Base-by-base conservation (phyloP, 2,888 invertebrate species). In the Cantharis lateralis region DNA sequence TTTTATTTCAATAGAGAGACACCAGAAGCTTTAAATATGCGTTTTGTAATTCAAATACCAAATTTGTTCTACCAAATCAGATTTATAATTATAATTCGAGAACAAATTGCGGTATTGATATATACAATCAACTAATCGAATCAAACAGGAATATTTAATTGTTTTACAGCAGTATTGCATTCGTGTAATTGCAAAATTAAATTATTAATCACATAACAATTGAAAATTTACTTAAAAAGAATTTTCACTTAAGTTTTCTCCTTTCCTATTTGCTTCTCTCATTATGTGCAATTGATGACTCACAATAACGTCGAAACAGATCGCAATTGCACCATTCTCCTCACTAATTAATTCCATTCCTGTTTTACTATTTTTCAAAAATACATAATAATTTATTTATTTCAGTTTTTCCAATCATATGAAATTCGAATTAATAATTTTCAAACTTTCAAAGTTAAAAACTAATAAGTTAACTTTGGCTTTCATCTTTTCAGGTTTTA, bases 31-130 rank as follows among this genome's bases (percentile, higher is more conserved):
- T 28, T 32, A 16, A 66, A 66, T 16, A 48, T 48, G 48, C 24
- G 16, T 20, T 66, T 66, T 66, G 64, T 24, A 66, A 66, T 66
- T 66, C 24, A 66, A 66, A 66, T 66, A 66, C 24, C 24, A 24
- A 18, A 66, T 66, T 66, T 20, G 64, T 66, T 66, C 64, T 66
- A 66, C 18, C 20, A 66, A 66, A 66, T 66, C 64, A 66, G 64
- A 66, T 66, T 66, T 66, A 24, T 66, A 66, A 66, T 18, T 48
- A 48, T 63, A 63, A 20, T 66, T 20, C 64, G 16, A 66, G 64
- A 18, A 24, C 48, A 48, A 48, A 48, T 48, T 48, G 64, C 64
- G 18, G 64, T 66, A 66, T 66, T 66, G 64, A 66, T 66, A 66
- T 48, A 48, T 66, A 66, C 64, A 66, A 66, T 66, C 64, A 20